phyloP scores from a whole-genome alignment of 2,888 invertebrate genomes.

The Pharmacophagus antenor region DNA sequence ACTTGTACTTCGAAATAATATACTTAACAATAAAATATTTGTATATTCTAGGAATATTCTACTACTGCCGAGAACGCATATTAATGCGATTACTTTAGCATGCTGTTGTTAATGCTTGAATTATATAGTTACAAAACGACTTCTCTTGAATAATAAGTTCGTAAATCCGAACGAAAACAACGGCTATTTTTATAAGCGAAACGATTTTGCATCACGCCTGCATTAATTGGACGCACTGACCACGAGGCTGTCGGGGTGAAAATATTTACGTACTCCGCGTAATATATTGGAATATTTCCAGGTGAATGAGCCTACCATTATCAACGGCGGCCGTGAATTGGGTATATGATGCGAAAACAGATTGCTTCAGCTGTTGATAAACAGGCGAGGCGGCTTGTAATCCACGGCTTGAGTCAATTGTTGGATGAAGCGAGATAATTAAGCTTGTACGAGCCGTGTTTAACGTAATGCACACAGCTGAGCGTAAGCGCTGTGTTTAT shows the following conservation, averaged over 20 bases:
- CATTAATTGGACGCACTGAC: conserved; percentile 72
- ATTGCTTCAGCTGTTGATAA: conserved; percentile 51
- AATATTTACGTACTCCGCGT: conserved; percentile 59
- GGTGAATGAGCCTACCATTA: conserved; percentile 46
- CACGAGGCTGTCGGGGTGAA: conserved; percentile 56
- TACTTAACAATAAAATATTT: no score
- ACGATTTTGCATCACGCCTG: conserved; percentile 48
- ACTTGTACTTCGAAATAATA: no score
- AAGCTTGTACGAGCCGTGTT: conserved; percentile 41
- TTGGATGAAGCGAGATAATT: conserved; percentile 53
- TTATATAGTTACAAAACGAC: conserved; percentile 1
- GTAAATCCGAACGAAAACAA: conserved; percentile 46
- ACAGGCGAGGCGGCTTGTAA: conserved; percentile 49
- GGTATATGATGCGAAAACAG: conserved; percentile 46
- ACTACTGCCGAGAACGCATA: no score
- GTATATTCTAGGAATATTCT: no score
- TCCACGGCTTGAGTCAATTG: conserved; percentile 49
- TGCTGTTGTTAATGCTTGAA: not conserved
- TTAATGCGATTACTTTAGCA: not conserved
- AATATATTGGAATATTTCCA: conserved; percentile 63
- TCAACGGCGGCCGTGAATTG: conserved; percentile 38
- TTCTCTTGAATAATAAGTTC: conserved; percentile 44
- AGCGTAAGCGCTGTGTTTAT: conserved; percentile 25
- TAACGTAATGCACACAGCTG: conserved; percentile 36
- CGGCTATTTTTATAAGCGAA: conserved; percentile 56